A percentile compares a stretch with the other conserved stretches of the same genome.
phyloP scores from a whole-genome alignment of 2,888 invertebrate species.

The Dryadula phaetusa region DNA sequence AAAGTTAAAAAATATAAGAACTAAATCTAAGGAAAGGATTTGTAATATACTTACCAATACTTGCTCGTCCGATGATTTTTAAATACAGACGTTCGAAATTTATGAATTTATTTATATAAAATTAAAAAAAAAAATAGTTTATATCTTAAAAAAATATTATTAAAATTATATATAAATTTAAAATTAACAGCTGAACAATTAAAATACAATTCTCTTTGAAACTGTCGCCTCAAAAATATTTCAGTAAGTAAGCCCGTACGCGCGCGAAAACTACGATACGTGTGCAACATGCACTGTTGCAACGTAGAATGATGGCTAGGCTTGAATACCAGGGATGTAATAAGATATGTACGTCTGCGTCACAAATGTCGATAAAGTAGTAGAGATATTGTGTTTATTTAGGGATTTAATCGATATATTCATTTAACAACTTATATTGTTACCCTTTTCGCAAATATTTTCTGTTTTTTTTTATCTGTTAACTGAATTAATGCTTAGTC shows the following conservation, averaged over 20 bases:
- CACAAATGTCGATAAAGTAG: slow-evolving; percentile 2
- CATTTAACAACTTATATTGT: not conserved
- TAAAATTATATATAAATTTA: not conserved
- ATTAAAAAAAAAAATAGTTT: not conserved
- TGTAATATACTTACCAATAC: not conserved
- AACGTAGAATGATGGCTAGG: not conserved
- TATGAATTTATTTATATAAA: not conserved
- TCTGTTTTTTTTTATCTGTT: not conserved
- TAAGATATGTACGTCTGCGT: slow-evolving; percentile 5
- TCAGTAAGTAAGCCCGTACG: not conserved
- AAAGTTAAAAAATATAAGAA: no score
- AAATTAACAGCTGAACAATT: not conserved
- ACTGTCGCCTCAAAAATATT: not conserved
- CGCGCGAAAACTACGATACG: not conserved
- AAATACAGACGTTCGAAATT: not conserved
- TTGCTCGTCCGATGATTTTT: not conserved
- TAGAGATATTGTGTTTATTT: not conserved
- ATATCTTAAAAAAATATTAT: not conserved
- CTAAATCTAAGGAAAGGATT: not conserved
- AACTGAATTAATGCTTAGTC: no score
- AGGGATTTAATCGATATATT: not conserved
- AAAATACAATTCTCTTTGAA: not conserved
- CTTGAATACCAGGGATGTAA: slow-evolving; percentile 13
- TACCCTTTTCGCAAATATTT: not conserved
- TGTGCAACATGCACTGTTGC: not conserved